These are phyloP conservation scores for Festucalex cinctus DNA, from an alignment of 2,113 vertebrate genomes.

Conservation along the genomic window DNA sequence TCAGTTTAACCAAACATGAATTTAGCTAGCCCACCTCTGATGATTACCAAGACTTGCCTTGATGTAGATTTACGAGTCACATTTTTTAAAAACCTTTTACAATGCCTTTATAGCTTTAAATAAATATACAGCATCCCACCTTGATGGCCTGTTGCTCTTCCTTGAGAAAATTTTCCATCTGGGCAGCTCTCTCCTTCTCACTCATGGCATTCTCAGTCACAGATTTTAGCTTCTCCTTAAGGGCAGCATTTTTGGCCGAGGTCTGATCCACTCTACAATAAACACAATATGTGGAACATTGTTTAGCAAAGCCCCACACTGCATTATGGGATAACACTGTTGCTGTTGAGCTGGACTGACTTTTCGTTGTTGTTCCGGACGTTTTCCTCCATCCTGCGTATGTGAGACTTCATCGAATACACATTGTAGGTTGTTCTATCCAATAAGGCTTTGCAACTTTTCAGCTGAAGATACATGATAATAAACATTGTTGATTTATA, in stretches of 20 bases:
- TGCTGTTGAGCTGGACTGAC: slow-evolving; percentile 64
- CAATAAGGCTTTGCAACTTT: slow-evolving; percentile 76
- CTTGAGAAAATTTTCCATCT: slow-evolving; percentile 81
- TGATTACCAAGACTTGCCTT: too few species aligned
- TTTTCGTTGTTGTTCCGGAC: slow-evolving; percentile 73
- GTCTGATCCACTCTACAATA: slow-evolving; percentile 71
- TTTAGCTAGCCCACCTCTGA: too few species aligned
- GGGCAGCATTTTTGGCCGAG: slow-evolving; percentile 65
- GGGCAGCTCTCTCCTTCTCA: slow-evolving; percentile 81
- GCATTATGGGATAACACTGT: background rate
- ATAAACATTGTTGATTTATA: too few species aligned
- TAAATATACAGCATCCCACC: slow-evolving; percentile 58
- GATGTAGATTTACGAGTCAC: too few species aligned
- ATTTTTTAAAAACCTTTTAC: too few species aligned
- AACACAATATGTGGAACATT: background rate
- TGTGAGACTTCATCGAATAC: slow-evolving; percentile 69
- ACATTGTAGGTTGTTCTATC: slow-evolving; percentile 77
- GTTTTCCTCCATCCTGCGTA: slow-evolving; percentile 78
- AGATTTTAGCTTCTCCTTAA: slow-evolving; percentile 73
- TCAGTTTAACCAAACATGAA: too few species aligned
- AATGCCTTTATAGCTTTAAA: too few species aligned
- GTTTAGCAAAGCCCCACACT: too few species aligned
- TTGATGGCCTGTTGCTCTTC: slow-evolving; percentile 82
- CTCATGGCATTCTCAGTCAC: slow-evolving; percentile 75
- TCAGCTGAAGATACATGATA: slow-evolving; percentile 22